Evolutionary conservation across 1,140 invertebrate species (phyloP), one percentile per base, ranked within the genome.

Genomic region (Littorina saxatilis): DNA sequence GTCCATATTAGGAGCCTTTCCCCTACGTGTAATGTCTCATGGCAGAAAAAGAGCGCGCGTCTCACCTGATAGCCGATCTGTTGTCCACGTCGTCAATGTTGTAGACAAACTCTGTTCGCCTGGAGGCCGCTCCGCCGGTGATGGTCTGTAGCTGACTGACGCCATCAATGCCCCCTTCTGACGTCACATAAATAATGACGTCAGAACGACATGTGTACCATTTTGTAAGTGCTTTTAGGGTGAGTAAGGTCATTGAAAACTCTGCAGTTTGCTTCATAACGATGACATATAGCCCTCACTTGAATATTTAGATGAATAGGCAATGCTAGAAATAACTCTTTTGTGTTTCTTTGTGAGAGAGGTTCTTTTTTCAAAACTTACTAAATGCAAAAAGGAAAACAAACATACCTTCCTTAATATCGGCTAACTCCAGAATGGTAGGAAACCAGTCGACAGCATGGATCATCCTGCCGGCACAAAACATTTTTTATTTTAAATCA

Each of bases 381-480:
- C n/a, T n/a, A n/a, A n/a, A n/a, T n/a, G n/a, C n/a, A n/a, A n/a
- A n/a, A n/a, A n/a, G n/a, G n/a, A n/a, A n/a, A n/a, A n/a, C n/a
- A 37, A 27, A 4, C 61, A 29, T 37, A 82, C 81, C 73, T 39
- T 43, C 29, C n/a, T 70, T 82, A 13, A 81, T 87, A 40, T 82
- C 81, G 3, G 86, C 86, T 32, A 76, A 61, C 7, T 82, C 66
- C n/a, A 88, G 50, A 17, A 88, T 58, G 20, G 87, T 88, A 11
- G 87, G 86, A 55, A 83, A 85, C 87, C 87, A 88, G 81, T 88
- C 87, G 17, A 87, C 85, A 17, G 83, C 85, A 77, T 88, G 87
- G 9, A 88, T 83, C 84, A 88, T 80, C 75, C 91, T 92, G 82
- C 47, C 81, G 63, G 20, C 83, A 79, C 50, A 86, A 85, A 13